Evolutionary conservation across 2,113 vertebrate species (phyloP), one percentile per base, ranked within the genome.

Genomic region (Salvator merianae): DNA sequence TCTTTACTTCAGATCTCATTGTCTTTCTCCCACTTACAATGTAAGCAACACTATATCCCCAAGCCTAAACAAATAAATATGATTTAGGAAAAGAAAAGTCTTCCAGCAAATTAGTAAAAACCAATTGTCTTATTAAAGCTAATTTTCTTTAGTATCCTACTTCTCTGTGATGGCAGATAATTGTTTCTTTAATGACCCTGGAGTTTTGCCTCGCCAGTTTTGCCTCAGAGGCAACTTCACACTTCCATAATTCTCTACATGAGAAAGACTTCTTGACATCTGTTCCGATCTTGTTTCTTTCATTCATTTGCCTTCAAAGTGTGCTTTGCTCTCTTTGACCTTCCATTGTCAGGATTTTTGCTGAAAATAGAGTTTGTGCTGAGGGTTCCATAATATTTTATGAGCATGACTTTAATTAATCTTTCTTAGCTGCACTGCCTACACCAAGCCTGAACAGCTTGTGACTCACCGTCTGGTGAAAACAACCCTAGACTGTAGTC

Each of bases 41-140:
- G 78, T 71, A 88, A 84, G 79, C 70, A 77, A 0, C 1, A 83
- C 18, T 78, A 71, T 75, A 87, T 70, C 63, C 14, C 40, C 47
- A 92, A 87, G 2, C 7, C 88, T 87, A 89, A 89, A 79, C 34
- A 92, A 91, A 89, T 85, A 86, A 88, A 88, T 75, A 89, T 68
- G 28, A 88, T 89, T 89, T 87, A 87, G 66, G 79, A 20, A 70
- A 2, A 14, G 85, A 79, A 81, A 63, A 55, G 30, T 53, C 1
- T 59, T 65, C 0, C 2, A 9, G 40, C 89, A 84, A 90, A 85
- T 86, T 86, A 89, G 34, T 66, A 73, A 90, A 70, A 82, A 40
- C 0, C 12, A 55, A 76, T 50, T 85, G 59, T 87, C 10, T 89
- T 91, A 47, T 73, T 85, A 88, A 91, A 89, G 34, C 5, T 81